A percentile compares a stretch with the other conserved stretches of the same genome.
Evolutionary conservation across 2,888 invertebrate genomes (phyloP).

Genomic region (Drosophila recens): DNA sequence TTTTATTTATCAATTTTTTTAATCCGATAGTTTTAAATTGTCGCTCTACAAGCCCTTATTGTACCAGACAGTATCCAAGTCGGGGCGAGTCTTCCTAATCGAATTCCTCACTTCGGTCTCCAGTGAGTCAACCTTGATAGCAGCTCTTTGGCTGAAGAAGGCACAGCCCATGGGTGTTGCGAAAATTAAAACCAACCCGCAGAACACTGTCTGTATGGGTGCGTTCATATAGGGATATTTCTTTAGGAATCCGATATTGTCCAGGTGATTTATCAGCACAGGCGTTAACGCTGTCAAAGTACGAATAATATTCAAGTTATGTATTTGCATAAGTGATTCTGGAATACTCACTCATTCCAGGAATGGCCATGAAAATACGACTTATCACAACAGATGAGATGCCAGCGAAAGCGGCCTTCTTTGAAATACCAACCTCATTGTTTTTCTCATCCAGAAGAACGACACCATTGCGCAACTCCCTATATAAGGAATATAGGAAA

Average conservation of each 20-base stretch:
- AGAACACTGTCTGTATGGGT: slow-evolving; percentile 90
- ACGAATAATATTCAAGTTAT: background rate
- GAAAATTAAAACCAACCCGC: slow-evolving; percentile 91
- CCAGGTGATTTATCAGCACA: slow-evolving; percentile 90
- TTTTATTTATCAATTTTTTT: background rate
- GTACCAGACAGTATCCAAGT: slow-evolving; percentile 90
- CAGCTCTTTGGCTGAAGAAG: slow-evolving; percentile 95
- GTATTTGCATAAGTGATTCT: background rate
- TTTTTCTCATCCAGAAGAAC: slow-evolving; percentile 92
- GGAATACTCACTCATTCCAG: slow-evolving; percentile 93
- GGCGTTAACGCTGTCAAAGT: slow-evolving; percentile 87
- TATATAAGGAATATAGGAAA: slow-evolving; percentile 81
- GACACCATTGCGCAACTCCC: slow-evolving; percentile 93
- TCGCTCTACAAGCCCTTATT: slow-evolving; percentile 94
- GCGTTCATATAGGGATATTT: slow-evolving; percentile 90
- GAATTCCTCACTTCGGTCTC: slow-evolving; percentile 91
- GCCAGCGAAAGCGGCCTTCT: slow-evolving; percentile 91
- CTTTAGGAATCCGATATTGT: slow-evolving; percentile 88
- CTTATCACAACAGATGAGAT: slow-evolving; percentile 95
- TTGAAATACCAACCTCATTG: slow-evolving; percentile 89
- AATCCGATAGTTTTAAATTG: background rate
- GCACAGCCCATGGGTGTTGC: slow-evolving; percentile 99
- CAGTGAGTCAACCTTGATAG: slow-evolving; percentile 88
- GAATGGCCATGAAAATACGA: slow-evolving; percentile 95
- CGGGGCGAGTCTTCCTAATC: slow-evolving; percentile 87